These are phyloP conservation scores for Drosophila yakuba DNA, from an alignment of 1,140 invertebrate genomes.

Conservation along the genomic window DNA sequence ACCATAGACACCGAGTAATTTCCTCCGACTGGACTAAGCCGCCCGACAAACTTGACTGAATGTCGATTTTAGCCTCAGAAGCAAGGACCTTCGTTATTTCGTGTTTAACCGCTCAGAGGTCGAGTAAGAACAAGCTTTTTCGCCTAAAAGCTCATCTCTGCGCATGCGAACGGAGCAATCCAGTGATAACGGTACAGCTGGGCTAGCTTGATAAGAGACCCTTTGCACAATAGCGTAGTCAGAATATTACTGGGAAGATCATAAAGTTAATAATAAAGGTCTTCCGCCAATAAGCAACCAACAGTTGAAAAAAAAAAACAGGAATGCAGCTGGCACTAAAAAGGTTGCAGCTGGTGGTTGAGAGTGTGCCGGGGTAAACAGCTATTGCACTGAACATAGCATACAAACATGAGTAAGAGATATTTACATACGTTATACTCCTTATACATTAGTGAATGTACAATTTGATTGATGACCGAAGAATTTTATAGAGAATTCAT, in stretches of 20 bases:
- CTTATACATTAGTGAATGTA: too few relatives aligned
- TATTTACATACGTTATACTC: too few relatives aligned
- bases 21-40: slow-evolving; percentile 70
- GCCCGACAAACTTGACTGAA: slow-evolving; percentile 81
- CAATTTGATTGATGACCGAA: too few relatives aligned
- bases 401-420: too few relatives aligned
- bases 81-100: slow-evolving; percentile 57
- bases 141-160: slow-evolving; percentile 30
- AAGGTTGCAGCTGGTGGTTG: slow-evolving; percentile 40
- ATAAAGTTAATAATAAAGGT: slow-evolving; percentile 61
- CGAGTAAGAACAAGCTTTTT: slow-evolving; percentile 43
- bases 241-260: slow-evolving; percentile 60
- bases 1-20: slow-evolving; percentile 31
- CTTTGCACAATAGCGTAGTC: slow-evolving; percentile 47
- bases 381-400: too few relatives aligned
- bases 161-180: slow-evolving; percentile 49
- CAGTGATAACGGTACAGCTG: slow-evolving; percentile 77
- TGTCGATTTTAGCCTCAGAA: slow-evolving; percentile 66
- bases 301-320: not conserved
- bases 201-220: slow-evolving; percentile 62
- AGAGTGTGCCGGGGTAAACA: slow-evolving; percentile 2
- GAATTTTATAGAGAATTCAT: too few relatives aligned
- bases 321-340: slow-evolving; percentile 56
- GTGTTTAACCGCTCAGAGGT: not conserved
- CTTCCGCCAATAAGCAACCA: not conserved